phyloP scores from a whole-genome alignment of 2,888 invertebrate species.

The Lucinisca nassula region DNA sequence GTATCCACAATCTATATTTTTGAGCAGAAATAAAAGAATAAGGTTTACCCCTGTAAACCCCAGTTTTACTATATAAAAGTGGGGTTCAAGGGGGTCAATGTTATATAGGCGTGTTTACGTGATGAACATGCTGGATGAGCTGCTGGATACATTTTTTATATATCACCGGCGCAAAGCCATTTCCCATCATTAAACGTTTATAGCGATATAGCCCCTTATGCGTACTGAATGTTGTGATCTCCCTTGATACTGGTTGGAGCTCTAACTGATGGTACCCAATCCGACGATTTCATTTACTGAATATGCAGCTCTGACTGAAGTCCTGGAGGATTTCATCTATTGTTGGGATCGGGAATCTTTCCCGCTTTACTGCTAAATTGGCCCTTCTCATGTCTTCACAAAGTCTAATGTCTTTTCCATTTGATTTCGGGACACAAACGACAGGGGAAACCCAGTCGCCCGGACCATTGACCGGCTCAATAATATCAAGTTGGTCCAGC shows the following conservation, averaged over 20 bases:
- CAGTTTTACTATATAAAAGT: too few relatives aligned
- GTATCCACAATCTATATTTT: too few relatives aligned
- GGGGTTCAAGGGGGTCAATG: too few relatives aligned
- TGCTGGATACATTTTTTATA: slow-evolving; percentile 61
- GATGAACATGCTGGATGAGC: too few relatives aligned
- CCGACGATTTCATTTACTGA: slow-evolving; percentile 44
- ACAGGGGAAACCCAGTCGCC: too few relatives aligned
- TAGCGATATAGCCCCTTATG: slow-evolving; percentile 64
- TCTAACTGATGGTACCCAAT: slow-evolving; percentile 72
- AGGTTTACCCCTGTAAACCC: too few relatives aligned
- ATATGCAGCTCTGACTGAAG: too few relatives aligned
- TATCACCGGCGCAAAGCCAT: slow-evolving; percentile 50
- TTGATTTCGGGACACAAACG: slow-evolving; percentile 41
- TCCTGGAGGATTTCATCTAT: too few relatives aligned
- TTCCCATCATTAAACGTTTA: slow-evolving; percentile 66
- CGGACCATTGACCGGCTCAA: slow-evolving; percentile 40
- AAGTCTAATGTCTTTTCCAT: slow-evolving; percentile 31
- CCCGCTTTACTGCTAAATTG: slow-evolving; percentile 42
- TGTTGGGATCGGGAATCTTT: slow-evolving; percentile 46
- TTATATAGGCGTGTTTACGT: too few relatives aligned
- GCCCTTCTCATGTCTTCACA: slow-evolving; percentile 57
- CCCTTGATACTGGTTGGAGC: slow-evolving; percentile 60
- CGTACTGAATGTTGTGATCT: slow-evolving; percentile 73
- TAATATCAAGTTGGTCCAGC: too few relatives aligned
- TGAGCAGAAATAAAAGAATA: too few relatives aligned